phyloP scores from a whole-genome alignment of 2,888 invertebrate species.

The Synergus japonicus region DNA sequence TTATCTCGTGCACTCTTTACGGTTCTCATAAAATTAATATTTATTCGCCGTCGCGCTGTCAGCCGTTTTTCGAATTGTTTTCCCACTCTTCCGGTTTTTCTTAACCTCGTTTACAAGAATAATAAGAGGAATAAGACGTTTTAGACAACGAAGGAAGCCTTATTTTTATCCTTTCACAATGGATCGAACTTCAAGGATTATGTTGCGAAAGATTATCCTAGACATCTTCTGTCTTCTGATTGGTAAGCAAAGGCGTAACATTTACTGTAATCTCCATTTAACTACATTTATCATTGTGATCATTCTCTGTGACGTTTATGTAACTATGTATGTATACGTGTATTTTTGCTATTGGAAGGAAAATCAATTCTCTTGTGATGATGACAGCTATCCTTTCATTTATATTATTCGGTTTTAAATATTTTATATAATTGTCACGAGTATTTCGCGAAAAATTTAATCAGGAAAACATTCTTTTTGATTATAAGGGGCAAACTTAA shows the following conservation, averaged over 20 bases:
- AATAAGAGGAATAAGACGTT: neutral
- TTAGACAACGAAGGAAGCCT: neutral
- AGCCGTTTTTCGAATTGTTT: conserved; percentile 10
- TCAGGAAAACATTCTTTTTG: neutral
- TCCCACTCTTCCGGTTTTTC: conserved; percentile 26
- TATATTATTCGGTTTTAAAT: neutral
- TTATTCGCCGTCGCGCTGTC: conserved; percentile 36
- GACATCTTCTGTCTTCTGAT: conserved; percentile 34
- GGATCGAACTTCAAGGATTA: conserved; percentile 36
- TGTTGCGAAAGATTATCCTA: conserved; percentile 33
- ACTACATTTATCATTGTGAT: neutral
- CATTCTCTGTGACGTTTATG: conserved; percentile 3
- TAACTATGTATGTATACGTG: neutral
- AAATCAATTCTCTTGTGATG: neutral
- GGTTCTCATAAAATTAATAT: conserved; percentile 20
- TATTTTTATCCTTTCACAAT: conserved; percentile 1
- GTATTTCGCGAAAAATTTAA: neutral
- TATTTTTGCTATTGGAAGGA: conserved; percentile 11
- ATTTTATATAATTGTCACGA: neutral
- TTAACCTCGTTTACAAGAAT: conserved; percentile 28
- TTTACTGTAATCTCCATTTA: neutral
- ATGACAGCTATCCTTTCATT: neutral
- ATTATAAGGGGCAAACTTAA: neutral
- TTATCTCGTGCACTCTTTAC: neutral
- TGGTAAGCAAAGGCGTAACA: neutral